Percentiles rank a stretch among this genome's conserved stretches.
Evolutionary conservation across 1,140 invertebrate genomes (phyloP).

Genomic region (Leptopilina boulardi): DNA sequence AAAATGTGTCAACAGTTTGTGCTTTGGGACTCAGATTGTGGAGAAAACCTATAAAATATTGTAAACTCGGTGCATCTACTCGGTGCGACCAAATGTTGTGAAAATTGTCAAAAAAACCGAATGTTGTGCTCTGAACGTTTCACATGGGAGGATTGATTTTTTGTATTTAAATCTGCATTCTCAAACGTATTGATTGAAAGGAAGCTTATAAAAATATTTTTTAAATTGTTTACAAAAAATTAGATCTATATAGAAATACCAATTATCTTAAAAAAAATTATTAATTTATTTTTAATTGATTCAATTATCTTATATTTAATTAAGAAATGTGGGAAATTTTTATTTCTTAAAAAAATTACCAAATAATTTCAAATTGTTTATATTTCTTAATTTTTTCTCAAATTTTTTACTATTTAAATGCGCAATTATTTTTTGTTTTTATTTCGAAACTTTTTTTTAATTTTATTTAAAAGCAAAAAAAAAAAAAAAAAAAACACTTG

Average conservation of each 20-base stretch:
- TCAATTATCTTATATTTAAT: no score
- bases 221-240: no score
- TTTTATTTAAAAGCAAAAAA: neutral
- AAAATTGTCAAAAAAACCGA: neutral
- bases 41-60: slow-evolving; percentile 1
- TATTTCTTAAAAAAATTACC: no score
- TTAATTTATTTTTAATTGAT: no score
- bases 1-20: slow-evolving; percentile 15
- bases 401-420: no score
- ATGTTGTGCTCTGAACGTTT: slow-evolving; percentile 18
- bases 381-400: no score
- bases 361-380: no score
- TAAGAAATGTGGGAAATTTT: no score
- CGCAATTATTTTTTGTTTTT: neutral
- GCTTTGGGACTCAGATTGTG: neutral
- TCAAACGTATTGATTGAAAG: neutral
- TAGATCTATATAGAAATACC: no score
- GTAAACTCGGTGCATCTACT: neutral
- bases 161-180: neutral
- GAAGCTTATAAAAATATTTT: no score
- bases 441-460: neutral
- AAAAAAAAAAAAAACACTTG: neutral
- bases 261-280: no score
- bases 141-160: neutral
- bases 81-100: slow-evolving; percentile 1